phyloP scores from a whole-genome alignment of 1,140 invertebrate species.

The Armadillidium nasatum region DNA sequence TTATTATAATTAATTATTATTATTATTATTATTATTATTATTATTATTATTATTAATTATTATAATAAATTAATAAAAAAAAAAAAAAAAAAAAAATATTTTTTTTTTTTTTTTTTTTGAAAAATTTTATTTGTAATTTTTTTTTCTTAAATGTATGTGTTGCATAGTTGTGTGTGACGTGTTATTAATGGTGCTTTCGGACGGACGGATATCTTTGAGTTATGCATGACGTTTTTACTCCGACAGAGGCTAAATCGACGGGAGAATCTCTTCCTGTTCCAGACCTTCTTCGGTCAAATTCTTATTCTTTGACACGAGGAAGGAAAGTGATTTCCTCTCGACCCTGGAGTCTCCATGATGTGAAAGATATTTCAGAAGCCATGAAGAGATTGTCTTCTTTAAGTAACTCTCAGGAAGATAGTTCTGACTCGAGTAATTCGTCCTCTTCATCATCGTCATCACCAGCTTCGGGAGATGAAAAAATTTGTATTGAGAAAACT shows the following conservation, averaged over 20 bases:
- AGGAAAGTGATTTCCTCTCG: conserved; percentile 34
- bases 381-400: neutral
- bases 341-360: conserved; percentile 27
- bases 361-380: neutral
- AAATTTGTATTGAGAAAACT: neutral
- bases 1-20: too few species aligned
- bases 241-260: neutral
- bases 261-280: neutral
- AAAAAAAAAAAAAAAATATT: too few species aligned
- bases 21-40: too few species aligned
- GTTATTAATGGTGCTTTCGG: too few species aligned
- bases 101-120: too few species aligned
- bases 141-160: too few species aligned
- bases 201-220: neutral
- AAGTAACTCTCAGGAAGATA: conserved; percentile 7
- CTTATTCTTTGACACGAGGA: conserved; percentile 29
- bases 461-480: conserved; percentile 33
- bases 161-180: too few species aligned
- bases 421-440: conserved; percentile 6
- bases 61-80: too few species aligned
- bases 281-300: conserved; percentile 21
- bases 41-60: too few species aligned
- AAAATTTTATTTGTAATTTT: too few species aligned
- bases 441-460: conserved; percentile 21
- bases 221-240: conserved; percentile 8